phyloP scores from a whole-genome alignment of 1,140 invertebrate genomes.

The Macrobrachium nipponense region DNA sequence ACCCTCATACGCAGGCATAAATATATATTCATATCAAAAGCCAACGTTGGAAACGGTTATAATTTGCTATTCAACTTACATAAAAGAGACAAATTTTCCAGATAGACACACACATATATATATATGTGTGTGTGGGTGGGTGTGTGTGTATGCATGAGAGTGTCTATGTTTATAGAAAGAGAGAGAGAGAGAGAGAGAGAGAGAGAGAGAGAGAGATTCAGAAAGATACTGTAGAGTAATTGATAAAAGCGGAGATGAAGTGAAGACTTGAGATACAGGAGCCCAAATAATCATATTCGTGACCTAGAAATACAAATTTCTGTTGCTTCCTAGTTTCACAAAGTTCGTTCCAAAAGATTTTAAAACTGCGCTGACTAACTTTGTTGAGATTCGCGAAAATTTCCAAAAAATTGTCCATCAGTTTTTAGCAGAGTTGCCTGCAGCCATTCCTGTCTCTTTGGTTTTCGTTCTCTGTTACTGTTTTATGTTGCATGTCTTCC shows the following conservation, averaged over 20 bases:
- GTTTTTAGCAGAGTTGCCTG: not conserved
- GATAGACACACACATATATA: slow-evolving; percentile 23
- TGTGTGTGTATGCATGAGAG: slow-evolving; percentile 24
- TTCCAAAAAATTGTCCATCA: no score
- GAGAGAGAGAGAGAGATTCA: not conserved
- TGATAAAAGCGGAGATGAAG: not conserved
- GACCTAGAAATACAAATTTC: no score
- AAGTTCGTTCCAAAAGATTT: no score
- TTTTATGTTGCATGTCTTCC: not conserved
- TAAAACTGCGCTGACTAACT: no score
- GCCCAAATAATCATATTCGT: not conserved
- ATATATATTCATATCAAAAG: not conserved
- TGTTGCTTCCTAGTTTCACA: no score
- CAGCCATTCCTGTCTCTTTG: not conserved
- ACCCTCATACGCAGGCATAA: not conserved
- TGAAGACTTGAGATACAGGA: not conserved
- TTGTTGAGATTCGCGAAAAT: no score
- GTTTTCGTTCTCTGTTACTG: not conserved
- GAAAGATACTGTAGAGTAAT: not conserved
- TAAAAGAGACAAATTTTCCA: not conserved
- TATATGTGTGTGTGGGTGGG: slow-evolving; percentile 4
- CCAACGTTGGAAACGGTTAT: no score
- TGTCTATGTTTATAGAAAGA: slow-evolving; percentile 7
- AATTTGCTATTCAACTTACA: no score
- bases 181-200: not conserved